These are phyloP conservation scores for Apteryx mantelli DNA, from an alignment of 2,113 vertebrate species.

Conservation along the genomic window DNA sequence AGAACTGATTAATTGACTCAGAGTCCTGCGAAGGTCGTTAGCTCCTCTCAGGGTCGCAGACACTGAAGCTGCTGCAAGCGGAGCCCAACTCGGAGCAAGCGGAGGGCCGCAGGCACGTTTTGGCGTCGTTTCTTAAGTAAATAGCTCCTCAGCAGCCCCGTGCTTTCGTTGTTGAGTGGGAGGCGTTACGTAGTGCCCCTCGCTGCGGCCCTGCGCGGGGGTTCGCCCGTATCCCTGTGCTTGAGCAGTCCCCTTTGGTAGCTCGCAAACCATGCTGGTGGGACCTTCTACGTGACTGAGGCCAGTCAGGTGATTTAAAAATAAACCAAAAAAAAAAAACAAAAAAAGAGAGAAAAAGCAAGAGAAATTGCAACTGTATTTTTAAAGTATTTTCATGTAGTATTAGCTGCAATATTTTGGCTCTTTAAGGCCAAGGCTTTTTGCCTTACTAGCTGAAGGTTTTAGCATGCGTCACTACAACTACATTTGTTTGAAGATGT, in stretches of 20 bases:
- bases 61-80: background rate
- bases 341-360: too few species aligned
- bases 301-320: background rate
- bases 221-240: background rate
- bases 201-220: background rate
- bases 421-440: background rate
- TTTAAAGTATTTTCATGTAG: background rate
- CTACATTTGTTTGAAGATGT: background rate
- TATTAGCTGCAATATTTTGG: background rate
- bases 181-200: fast-evolving
- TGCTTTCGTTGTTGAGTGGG: background rate
- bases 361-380: background rate
- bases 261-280: background rate
- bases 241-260: background rate
- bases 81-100: fast-evolving
- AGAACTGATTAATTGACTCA: background rate
- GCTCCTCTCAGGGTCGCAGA: background rate
- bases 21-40: background rate
- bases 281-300: background rate
- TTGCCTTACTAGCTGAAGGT: background rate
- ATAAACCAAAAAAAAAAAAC: background rate
- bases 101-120: background rate
- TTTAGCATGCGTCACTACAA: background rate
- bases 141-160: background rate
- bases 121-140: background rate